Percentiles rank a stretch among this genome's conserved stretches.
Evolutionary conservation across 2,888 invertebrate species (phyloP).

Genomic region (Pyrrhosoma nymphula): DNA sequence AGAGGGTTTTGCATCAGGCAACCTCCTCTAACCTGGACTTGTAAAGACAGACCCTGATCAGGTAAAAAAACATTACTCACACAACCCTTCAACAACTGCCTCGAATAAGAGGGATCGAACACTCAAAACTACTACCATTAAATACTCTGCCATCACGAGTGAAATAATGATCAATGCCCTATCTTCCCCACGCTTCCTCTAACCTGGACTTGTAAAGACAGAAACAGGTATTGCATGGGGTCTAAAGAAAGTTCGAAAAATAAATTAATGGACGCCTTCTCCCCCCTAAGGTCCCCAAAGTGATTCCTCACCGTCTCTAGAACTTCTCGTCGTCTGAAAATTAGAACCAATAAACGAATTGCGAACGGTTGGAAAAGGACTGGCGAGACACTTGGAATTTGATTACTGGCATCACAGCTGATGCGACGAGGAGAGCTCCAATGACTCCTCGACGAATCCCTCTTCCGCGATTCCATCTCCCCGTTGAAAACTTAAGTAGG

Average conservation of each 20-base stretch:
- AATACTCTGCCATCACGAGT: too few relatives aligned
- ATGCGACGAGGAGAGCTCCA: not conserved
- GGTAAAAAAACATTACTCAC: too few relatives aligned
- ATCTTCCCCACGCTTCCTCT: not conserved
- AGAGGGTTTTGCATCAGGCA: too few relatives aligned
- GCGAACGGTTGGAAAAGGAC: not conserved
- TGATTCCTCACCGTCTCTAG: not conserved
- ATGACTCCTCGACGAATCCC: not conserved
- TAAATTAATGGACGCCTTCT: not conserved
- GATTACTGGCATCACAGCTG: not conserved
- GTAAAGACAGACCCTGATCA: too few relatives aligned
- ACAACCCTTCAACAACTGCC: too few relatives aligned
- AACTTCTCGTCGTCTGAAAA: not conserved
- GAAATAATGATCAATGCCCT: too few relatives aligned
- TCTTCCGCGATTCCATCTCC: not conserved
- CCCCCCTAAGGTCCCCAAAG: not conserved
- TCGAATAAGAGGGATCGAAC: too few relatives aligned
- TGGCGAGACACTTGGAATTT: not conserved
- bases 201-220: not conserved
- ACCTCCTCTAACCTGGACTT: too few relatives aligned
- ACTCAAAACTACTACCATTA: too few relatives aligned
- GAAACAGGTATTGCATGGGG: not conserved
- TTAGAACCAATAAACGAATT: constrained; percentile 14
- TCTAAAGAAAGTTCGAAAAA: not conserved
- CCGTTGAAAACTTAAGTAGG: not conserved